Percentiles rank a stretch among this genome's conserved stretches.
These are phyloP conservation scores for Hanleya hanleyi DNA, from an alignment of 2,888 invertebrate genomes.

Conservation along the genomic window DNA sequence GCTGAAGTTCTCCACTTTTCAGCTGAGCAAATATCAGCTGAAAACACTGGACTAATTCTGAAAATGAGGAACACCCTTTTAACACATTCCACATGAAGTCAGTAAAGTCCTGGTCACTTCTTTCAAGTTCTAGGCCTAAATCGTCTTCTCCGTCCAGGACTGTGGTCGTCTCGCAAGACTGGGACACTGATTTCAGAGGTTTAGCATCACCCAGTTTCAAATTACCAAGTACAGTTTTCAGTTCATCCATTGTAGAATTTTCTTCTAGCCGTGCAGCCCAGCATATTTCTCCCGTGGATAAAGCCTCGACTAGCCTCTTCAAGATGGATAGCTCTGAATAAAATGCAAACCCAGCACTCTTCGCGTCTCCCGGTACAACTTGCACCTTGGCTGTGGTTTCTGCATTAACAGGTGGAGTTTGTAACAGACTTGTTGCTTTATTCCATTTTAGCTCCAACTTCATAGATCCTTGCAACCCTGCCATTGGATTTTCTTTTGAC, in stretches of 20 bases:
- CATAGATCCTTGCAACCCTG: slow-evolving; percentile 41
- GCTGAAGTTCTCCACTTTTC: slow-evolving; percentile 54
- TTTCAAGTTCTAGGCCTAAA: slow-evolving; percentile 37
- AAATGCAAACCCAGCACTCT: slow-evolving; percentile 42
- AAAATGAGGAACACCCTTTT: slow-evolving; percentile 47
- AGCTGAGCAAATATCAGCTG: slow-evolving; percentile 47
- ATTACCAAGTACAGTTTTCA: slow-evolving; percentile 44
- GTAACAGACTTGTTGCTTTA: slow-evolving; percentile 37
- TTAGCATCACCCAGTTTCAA: slow-evolving; percentile 48
- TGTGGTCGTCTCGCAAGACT: slow-evolving; percentile 28
- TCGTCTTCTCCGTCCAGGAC: slow-evolving; percentile 31
- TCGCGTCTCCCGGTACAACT: slow-evolving; percentile 43
- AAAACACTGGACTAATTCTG: slow-evolving; percentile 50
- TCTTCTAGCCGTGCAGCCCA: slow-evolving; percentile 46
- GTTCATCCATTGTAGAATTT: slow-evolving; percentile 37
- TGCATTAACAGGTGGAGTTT: slow-evolving; percentile 49
- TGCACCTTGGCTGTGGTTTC: slow-evolving; percentile 44
- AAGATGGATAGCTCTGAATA: slow-evolving; percentile 47
- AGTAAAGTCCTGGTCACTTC: slow-evolving; percentile 56
- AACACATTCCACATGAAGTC: slow-evolving; percentile 59
- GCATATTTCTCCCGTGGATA: slow-evolving; percentile 48
- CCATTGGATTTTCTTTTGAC: slow-evolving; percentile 9
- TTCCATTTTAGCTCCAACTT: slow-evolving; percentile 51
- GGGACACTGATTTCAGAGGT: slow-evolving; percentile 27
- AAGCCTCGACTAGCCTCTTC: slow-evolving; percentile 36